A percentile compares a stretch with the other conserved stretches of the same genome.
phyloP scores from a whole-genome alignment of 2,113 vertebrate genomes.

The Agelaius phoeniceus region DNA sequence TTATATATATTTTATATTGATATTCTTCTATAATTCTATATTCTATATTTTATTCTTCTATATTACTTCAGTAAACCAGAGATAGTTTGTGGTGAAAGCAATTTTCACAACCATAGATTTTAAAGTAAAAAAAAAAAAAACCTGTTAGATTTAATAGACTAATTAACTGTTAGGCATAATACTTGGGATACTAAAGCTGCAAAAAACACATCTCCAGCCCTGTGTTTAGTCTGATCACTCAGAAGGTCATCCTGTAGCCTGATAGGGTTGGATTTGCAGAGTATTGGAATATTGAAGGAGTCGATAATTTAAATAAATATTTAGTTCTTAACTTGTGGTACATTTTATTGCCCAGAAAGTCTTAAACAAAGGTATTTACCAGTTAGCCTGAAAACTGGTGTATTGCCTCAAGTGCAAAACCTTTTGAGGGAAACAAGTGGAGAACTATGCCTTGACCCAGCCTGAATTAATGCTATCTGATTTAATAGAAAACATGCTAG shows the following conservation, averaged over 20 bases:
- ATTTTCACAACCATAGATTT: not conserved
- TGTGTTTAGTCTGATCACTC: not conserved
- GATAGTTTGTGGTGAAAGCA: not conserved
- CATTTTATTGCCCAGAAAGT: not conserved
- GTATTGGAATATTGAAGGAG: not conserved
- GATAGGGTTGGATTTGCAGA: not conserved
- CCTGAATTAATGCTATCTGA: not conserved
- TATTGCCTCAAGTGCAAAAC: not conserved
- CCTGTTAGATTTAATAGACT: not conserved
- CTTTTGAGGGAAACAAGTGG: not conserved
- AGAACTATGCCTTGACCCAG: not conserved
- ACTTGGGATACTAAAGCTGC: not conserved
- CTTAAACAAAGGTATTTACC: not conserved
- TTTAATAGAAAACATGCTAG: not conserved
- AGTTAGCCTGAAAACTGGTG: not conserved
- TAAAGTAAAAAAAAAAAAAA: not conserved
- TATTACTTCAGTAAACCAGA: not conserved
- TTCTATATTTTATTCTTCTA: not conserved
- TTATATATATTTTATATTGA: not conserved
- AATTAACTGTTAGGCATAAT: not conserved
- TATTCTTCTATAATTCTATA: not conserved
- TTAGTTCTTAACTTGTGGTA: not conserved
- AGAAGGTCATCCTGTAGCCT: rapidly evolving
- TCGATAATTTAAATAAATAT: not conserved
- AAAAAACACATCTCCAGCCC: not conserved